phyloP scores from a whole-genome alignment of 2,888 invertebrate genomes.

The Cheilosia urbana region DNA sequence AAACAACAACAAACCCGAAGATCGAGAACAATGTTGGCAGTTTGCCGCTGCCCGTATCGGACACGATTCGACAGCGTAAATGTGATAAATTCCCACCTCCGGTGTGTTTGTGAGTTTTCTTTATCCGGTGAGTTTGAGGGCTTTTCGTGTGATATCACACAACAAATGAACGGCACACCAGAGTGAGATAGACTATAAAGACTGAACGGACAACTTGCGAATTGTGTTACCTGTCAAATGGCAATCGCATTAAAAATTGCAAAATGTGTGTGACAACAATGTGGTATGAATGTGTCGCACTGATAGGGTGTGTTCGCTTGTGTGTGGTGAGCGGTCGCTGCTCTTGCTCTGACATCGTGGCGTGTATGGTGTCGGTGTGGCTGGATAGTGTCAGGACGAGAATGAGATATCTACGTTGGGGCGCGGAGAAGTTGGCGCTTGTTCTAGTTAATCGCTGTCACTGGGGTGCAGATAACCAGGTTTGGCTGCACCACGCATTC shows the following conservation, averaged over 20 bases:
- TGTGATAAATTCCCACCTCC: slow-evolving; percentile 64
- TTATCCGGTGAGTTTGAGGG: slow-evolving; percentile 44
- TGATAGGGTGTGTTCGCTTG: slow-evolving; percentile 49
- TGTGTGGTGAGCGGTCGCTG: neutral
- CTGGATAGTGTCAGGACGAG: slow-evolving; percentile 61
- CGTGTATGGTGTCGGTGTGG: slow-evolving; percentile 52
- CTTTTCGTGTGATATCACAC: slow-evolving; percentile 55
- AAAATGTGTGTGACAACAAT: slow-evolving; percentile 73
- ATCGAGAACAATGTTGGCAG: slow-evolving; percentile 55
- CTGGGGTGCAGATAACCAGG: slow-evolving; percentile 35
- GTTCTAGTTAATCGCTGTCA: slow-evolving; percentile 66
- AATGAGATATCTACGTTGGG: slow-evolving; percentile 62
- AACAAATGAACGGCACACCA: slow-evolving; percentile 5
- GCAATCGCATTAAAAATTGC: slow-evolving; percentile 77
- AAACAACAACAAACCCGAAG: neutral
- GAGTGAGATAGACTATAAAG: slow-evolving; percentile 3
- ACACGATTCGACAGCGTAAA: slow-evolving; percentile 58
- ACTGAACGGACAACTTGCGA: slow-evolving; percentile 66
- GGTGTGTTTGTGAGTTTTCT: slow-evolving; percentile 15
- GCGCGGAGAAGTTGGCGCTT: slow-evolving; percentile 55
- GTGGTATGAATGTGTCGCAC: slow-evolving; percentile 44
- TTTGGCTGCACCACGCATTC: neutral
- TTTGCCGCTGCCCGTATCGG: slow-evolving; percentile 48
- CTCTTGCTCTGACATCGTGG: slow-evolving; percentile 37
- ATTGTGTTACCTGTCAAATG: slow-evolving; percentile 78